Percentiles rank a stretch among this genome's conserved stretches.
These are phyloP conservation scores for Calliphora vomitoria DNA, from an alignment of 2,888 invertebrate genomes.

Conservation along the genomic window DNA sequence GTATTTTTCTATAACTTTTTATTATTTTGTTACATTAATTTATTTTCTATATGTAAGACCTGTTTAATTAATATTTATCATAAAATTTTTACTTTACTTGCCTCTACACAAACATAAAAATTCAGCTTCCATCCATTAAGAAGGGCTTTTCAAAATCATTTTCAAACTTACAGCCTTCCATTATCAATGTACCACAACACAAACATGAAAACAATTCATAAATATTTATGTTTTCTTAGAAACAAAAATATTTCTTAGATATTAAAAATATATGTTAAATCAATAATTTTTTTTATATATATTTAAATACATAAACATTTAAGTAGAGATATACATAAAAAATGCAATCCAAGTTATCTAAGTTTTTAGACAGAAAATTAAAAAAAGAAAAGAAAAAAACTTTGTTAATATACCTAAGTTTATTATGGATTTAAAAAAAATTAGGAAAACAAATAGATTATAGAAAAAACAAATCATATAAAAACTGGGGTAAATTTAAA, in stretches of 20 bases:
- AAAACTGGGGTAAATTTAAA: conserved; percentile 2
- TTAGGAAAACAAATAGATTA: not conserved
- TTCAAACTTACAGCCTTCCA: conserved; percentile 66
- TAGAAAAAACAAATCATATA: conserved; percentile 21
- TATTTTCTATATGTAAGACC: not conserved
- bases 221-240: conserved; percentile 36
- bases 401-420: conserved; percentile 20
- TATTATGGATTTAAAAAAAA: conserved; percentile 7
- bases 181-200: conserved; percentile 50
- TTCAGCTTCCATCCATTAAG: conserved; percentile 70
- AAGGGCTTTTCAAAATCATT: conserved; percentile 66
- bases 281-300: conserved; percentile 40
- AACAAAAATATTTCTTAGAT: conserved; percentile 11
- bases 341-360: conserved; percentile 62
- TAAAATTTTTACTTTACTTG: not conserved
- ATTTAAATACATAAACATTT: not conserved
- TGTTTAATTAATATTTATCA: not conserved
- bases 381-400: conserved; percentile 10
- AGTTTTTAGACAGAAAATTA: conserved; percentile 43
- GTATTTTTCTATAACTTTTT: too few species aligned
- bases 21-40: not conserved
- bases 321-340: conserved; percentile 17
- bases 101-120: conserved; percentile 6
- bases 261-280: conserved; percentile 37
- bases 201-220: conserved; percentile 43